Base-by-base conservation (phyloP, 2,888 invertebrate species). In the Crioceris asparagi region DNA sequence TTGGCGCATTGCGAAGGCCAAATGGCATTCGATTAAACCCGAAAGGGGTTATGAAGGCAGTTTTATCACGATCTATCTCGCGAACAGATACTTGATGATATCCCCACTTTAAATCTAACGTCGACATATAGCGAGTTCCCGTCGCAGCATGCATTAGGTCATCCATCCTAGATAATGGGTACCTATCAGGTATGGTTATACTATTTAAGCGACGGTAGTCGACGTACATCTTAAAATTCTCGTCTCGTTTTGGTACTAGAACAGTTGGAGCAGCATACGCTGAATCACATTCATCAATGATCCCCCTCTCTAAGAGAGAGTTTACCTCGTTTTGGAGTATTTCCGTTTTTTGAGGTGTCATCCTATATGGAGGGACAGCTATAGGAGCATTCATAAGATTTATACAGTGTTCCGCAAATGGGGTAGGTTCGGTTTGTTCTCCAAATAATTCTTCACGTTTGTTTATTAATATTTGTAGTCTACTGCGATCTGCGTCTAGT, bases 281-380 rank as follows among this genome's bases (percentile, higher is more conserved):
- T 1, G 60, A 60, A 32, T 61, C 59, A 27, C 55, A 56, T 29
- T 61, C 59, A 32, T 63, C 59, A 3, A 61, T 57, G 2, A 61
- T 43, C 1, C 44, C 53, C 26, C 10, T 19, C 11, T 17, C 3
- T 55, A 50, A 2, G 39, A 60, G 55, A 15, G 40, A 43, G 3
- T 53, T 51, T 1, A 60, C 34, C 39, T 59, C 51, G 17, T 35
- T 37, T 17, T 39, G 33, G 0, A 59, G 40, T 1, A 44, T 36
- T 15, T 43, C 42, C 14, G 37, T 51, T 17, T 49, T 49, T 0
- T 36, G 25, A 10, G 53, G 46, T 4, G 59, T 51, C 7, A 60
- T 30, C 5, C 55, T 38, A 38, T 59, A 60, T 3, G 59, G 56
- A 4, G 56, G 50, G 7, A 48, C 47, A 2, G 59, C 50, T 7